phyloP scores from a whole-genome alignment of 2,888 invertebrate species.

The Podabrus alpinus region DNA sequence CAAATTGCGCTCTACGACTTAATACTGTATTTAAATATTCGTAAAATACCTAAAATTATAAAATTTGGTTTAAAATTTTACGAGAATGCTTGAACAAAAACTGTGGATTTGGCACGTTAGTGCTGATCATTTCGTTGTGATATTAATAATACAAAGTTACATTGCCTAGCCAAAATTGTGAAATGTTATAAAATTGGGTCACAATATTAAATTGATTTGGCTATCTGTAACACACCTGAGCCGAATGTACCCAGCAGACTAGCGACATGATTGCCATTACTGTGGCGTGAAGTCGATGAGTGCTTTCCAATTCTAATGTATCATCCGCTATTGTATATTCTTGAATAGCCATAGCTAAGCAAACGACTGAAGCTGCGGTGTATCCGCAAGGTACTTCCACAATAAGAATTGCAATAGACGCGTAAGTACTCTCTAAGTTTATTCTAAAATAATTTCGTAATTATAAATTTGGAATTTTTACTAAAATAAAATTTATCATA shows the following conservation, averaged over 20 bases:
- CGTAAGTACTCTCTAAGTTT: slow-evolving; percentile 62
- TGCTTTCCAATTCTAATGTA: slow-evolving; percentile 46
- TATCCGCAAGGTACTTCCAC: slow-evolving; percentile 66
- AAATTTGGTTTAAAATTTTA: not conserved
- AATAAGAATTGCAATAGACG: slow-evolving; percentile 60
- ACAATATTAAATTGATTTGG: not conserved
- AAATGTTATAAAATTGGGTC: not conserved
- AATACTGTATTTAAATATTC: slow-evolving; percentile 63
- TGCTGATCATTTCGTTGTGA: not conserved
- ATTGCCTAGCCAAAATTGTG: not conserved
- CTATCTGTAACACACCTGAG: slow-evolving; percentile 47
- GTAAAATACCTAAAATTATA: slow-evolving; percentile 58
- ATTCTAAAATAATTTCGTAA: slow-evolving; percentile 38
- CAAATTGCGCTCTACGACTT: slow-evolving; percentile 61
- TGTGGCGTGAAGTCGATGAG: slow-evolving; percentile 64
- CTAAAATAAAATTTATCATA: not conserved
- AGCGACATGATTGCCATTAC: slow-evolving; percentile 65
- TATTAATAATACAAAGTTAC: not conserved
- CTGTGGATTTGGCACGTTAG: slow-evolving; percentile 33
- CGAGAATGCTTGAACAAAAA: not conserved
- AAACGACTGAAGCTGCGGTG: slow-evolving; percentile 63
- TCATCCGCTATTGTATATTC: slow-evolving; percentile 57
- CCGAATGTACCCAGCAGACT: slow-evolving; percentile 66
- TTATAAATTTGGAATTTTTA: not conserved
- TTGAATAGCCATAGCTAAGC: slow-evolving; percentile 66